A percentile compares a stretch with the other conserved stretches of the same genome.
Evolutionary conservation across 2,113 vertebrate genomes (phyloP).

Genomic region (Ictalurus punctatus): DNA sequence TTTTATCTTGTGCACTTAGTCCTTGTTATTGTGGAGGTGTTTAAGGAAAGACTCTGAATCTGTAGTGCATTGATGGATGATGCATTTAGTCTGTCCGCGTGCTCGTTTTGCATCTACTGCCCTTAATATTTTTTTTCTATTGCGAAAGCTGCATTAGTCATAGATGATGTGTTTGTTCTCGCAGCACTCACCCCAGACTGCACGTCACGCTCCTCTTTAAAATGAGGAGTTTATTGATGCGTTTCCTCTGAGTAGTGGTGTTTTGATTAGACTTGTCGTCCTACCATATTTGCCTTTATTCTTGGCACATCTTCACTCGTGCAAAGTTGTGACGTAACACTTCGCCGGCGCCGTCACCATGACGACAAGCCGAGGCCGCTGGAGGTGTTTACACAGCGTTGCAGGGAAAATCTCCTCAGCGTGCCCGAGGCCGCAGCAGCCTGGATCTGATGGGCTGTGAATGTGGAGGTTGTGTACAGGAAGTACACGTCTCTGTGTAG

Average conservation of each 20-base stretch:
- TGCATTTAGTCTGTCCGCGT: not conserved
- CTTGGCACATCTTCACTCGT: not conserved
- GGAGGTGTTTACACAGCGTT: not conserved
- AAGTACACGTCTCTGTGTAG: not conserved
- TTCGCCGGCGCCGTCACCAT: slow-evolving; percentile 52
- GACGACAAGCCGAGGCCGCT: slow-evolving; percentile 40
- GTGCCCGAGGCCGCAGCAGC: not conserved
- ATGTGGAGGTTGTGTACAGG: not conserved
- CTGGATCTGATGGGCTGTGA: not conserved
- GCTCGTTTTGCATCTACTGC: not conserved
- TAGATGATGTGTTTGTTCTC: too few relatives aligned
- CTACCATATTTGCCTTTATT: not conserved
- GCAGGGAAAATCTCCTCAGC: too few relatives aligned
- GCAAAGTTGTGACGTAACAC: slow-evolving; percentile 55
- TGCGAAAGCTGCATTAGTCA: too few relatives aligned
- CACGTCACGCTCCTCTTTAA: not conserved
- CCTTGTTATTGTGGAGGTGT: not conserved
- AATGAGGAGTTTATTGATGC: not conserved
- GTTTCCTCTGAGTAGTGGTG: not conserved
- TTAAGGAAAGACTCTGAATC: not conserved
- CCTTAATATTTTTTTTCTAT: not conserved
- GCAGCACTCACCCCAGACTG: too few relatives aligned
- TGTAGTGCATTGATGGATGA: too few relatives aligned
- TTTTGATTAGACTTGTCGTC: not conserved
- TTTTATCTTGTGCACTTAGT: not conserved